These are phyloP conservation scores for Drosophila simulans DNA, from an alignment of 1,140 invertebrate genomes.

Conservation along the genomic window DNA sequence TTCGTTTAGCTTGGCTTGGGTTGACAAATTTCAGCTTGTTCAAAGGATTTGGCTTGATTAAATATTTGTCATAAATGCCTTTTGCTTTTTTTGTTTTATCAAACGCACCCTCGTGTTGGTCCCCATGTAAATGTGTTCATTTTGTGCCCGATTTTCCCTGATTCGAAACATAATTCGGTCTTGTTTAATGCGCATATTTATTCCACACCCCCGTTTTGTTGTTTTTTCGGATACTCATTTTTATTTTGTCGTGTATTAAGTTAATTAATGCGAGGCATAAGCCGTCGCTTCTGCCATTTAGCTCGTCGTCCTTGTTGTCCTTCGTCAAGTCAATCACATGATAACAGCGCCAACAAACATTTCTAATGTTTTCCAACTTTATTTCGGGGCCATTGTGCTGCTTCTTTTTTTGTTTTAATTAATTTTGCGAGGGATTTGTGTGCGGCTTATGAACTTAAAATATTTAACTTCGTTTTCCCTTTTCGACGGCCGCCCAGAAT, in stretches of 20 bases:
- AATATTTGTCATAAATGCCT: slow-evolving; percentile 16
- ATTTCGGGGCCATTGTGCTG: slow-evolving; percentile 38
- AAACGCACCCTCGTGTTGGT: slow-evolving; percentile 12
- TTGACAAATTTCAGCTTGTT: slow-evolving; percentile 20
- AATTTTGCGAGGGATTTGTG: slow-evolving; percentile 67
- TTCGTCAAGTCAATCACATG: slow-evolving; percentile 76
- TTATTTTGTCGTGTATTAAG: slow-evolving; percentile 65
- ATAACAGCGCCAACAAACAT: slow-evolving; percentile 31
- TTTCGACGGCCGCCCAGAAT: neutral
- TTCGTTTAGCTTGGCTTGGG: neutral
- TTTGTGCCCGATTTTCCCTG: slow-evolving; percentile 5
- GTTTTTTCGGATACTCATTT: slow-evolving; percentile 33
- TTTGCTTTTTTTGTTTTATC: neutral
- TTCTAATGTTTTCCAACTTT: slow-evolving; percentile 47
- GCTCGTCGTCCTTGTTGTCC: slow-evolving; percentile 65
- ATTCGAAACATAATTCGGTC: slow-evolving; percentile 41
- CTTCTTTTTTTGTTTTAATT: slow-evolving; percentile 67
- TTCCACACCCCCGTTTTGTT: slow-evolving; percentile 17
- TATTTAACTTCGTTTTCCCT: slow-evolving; percentile 52
- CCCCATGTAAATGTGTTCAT: slow-evolving; percentile 53
- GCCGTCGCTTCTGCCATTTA: slow-evolving; percentile 49
- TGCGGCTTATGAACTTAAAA: slow-evolving; percentile 75
- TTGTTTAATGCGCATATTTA: slow-evolving; percentile 70
- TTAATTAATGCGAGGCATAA: slow-evolving; percentile 74
- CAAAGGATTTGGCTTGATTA: slow-evolving; percentile 14